Base-by-base conservation (phyloP, 2,888 invertebrate genomes). In the Acanthopleura granulata region DNA sequence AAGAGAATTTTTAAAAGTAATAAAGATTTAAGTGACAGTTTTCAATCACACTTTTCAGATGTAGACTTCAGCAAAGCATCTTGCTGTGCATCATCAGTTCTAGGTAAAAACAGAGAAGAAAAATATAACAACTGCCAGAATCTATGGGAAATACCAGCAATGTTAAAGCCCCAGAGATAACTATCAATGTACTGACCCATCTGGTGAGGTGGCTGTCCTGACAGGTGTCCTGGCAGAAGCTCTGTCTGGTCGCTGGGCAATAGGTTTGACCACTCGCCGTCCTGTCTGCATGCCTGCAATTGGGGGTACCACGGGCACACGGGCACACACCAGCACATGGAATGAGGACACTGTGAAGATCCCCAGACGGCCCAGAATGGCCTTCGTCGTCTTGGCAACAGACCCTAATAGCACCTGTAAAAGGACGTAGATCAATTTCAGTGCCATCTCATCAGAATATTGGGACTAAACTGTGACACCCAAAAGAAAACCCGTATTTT, bases 291-390 rank as follows among this genome's bases (percentile, higher is more conserved):
- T 66, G 29, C 66, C 66, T 6, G 25, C 14, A 27, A 9, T 25
- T 15, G 22, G 66, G 22, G 51, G 74, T 49, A 71, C 49, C 57
- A 14, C 82, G 0, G 98, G 98, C 87, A 97, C 97, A 81, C 98
- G 94, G 77, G 98, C 97, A 91, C 97, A 97, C 86, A 98, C 97
- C 91, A 97, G 97, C 83, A 98, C 98, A 91, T 98, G 98, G 93
- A 98, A 97, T 82, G 97, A 97, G 76, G 97, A 98, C 84, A 98
- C 98, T 74, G 97, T 98, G 93, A 98, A 98, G 86, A 98, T 97
- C 78, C 98, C 98, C 88, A 98, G 93, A 90, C 97, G 96, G 92
- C 97, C 97, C 88, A 98, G 92, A 72, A 96, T 97, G 88, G 95
- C 95, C 93, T 98, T 98, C 83, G 98, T 97, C 85, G 96, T 95